These are phyloP conservation scores for Eristalinus sepulchralis DNA, from an alignment of 2,888 invertebrate species.

Conservation along the genomic window DNA sequence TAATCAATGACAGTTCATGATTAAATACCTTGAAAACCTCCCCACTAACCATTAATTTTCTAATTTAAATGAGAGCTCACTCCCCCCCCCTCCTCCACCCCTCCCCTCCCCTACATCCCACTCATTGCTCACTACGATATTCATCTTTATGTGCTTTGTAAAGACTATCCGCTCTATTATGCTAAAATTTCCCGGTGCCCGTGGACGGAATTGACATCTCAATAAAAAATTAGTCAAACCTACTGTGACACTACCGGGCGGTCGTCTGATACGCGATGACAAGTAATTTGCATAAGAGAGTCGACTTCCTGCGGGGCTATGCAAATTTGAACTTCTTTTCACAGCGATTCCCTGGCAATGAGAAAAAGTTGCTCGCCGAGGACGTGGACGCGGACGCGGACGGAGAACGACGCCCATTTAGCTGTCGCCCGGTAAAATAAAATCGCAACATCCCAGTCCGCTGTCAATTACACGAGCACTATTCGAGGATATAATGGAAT, in stretches of 20 bases:
- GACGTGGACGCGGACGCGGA: too few species aligned
- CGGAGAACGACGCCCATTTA: slow-evolving; percentile 12
- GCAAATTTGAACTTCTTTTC: not conserved
- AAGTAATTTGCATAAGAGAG: not conserved
- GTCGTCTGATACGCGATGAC: not conserved
- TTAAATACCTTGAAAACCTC: not conserved
- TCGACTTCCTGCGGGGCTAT: not conserved
- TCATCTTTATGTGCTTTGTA: not conserved
- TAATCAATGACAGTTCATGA: not conserved
- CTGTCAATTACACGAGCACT: slow-evolving; percentile 61
- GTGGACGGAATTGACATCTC: not conserved
- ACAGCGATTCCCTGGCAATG: not conserved
- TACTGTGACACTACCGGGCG: not conserved
- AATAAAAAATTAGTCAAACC: not conserved
- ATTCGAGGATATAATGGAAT: slow-evolving; percentile 56
- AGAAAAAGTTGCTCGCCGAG: not conserved
- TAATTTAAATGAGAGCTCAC: not conserved
- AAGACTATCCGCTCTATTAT: not conserved
- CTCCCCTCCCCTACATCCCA: not conserved
- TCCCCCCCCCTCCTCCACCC: too few species aligned
- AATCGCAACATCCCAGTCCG: slow-evolving; percentile 43
- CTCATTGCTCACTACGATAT: not conserved
- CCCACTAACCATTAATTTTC: not conserved
- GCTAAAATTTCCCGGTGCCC: not conserved
- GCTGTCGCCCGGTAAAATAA: slow-evolving; percentile 45